These are phyloP conservation scores for Galeruca laticollis DNA, from an alignment of 2,888 invertebrate genomes.

Conservation along the genomic window DNA sequence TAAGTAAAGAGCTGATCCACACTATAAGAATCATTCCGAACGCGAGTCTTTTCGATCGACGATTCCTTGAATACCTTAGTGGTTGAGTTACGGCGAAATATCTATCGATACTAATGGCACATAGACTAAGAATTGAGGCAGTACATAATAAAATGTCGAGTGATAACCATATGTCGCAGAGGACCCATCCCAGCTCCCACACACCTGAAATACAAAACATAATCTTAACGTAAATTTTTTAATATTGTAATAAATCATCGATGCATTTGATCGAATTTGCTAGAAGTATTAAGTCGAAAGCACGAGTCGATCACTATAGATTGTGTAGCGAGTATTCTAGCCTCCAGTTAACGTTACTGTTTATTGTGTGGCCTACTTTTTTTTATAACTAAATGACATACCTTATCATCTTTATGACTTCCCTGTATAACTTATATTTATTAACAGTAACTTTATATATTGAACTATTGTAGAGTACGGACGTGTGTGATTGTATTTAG, in stretches of 20 bases:
- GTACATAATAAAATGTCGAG: slow-evolving; percentile 94
- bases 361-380: too few relatives aligned
- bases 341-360: too few relatives aligned
- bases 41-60: slow-evolving; percentile 87
- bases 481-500: too few relatives aligned
- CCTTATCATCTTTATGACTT: too few relatives aligned
- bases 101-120: slow-evolving; percentile 91
- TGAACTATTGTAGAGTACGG: too few relatives aligned
- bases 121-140: slow-evolving; percentile 91
- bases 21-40: slow-evolving; percentile 89
- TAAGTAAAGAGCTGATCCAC: slow-evolving; percentile 90
- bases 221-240: slow-evolving; percentile 7
- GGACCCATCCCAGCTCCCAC: slow-evolving; percentile 92
- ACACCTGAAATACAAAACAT: slow-evolving; percentile 69
- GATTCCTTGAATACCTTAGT: slow-evolving; percentile 88
- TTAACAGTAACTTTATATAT: too few relatives aligned
- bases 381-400: too few relatives aligned
- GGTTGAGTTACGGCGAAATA: slow-evolving; percentile 96
- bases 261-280: background rate
- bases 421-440: too few relatives aligned
- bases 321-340: too few relatives aligned
- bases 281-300: too few relatives aligned
- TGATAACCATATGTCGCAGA: slow-evolving; percentile 93
- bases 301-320: too few relatives aligned
- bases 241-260: too few relatives aligned